Conservation (phyloP, 2,797 vertebrate species). For the Forpus xanthops region DNA sequence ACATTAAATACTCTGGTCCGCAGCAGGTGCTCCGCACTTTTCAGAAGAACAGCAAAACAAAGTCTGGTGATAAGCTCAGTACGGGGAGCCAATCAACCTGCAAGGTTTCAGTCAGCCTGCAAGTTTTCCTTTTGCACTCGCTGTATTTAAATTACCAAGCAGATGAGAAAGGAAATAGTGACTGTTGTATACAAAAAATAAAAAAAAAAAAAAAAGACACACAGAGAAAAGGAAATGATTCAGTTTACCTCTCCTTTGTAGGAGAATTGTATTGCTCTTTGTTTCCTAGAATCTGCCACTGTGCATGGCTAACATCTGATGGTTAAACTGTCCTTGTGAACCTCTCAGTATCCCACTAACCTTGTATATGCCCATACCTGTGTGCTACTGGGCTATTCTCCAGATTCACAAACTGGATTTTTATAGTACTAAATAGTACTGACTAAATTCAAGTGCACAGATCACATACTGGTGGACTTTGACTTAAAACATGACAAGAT, state of each 20-base stretch:
- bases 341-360: neutral
- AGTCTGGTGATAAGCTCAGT: neutral
- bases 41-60: neutral
- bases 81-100: neutral
- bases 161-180: constrained; percentile 12
- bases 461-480: neutral
- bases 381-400: neutral
- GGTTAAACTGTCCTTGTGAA: neutral
- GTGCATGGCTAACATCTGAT: neutral
- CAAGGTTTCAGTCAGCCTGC: neutral
- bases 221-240: constrained; percentile 51
- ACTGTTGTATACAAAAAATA: constrained; percentile 14
- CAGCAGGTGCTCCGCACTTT: neutral
- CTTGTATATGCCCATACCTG: neutral
- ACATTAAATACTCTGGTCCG: neutral
- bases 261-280: constrained; percentile 4
- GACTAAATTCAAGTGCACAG: neutral
- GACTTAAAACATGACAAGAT: neutral
- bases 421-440: neutral
- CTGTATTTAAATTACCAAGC: neutral
- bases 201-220: neutral
- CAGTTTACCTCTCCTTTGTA: constrained; percentile 1
- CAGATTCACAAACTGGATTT: neutral
- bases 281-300: neutral
- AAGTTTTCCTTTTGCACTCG: neutral